phyloP scores from a whole-genome alignment of 2,113 vertebrate genomes.

The Protomyctophum bolini region DNA sequence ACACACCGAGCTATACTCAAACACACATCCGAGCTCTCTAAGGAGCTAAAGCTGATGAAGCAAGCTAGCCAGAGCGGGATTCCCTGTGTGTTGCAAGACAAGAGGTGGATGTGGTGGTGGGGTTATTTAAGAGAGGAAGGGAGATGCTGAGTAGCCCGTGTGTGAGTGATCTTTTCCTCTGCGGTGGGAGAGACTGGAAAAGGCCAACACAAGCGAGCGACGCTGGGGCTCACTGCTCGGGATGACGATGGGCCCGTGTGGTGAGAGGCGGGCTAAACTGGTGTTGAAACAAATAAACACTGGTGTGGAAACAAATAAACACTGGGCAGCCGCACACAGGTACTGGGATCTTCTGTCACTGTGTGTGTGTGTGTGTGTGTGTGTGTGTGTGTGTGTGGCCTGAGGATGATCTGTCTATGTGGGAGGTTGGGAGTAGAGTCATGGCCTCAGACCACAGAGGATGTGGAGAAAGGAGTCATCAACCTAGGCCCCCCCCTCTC shows the following conservation, averaged over 20 bases:
- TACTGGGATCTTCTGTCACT: slow-evolving; percentile 38
- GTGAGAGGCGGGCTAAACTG: slow-evolving; percentile 32
- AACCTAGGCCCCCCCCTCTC: background rate
- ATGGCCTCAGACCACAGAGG: slow-evolving; percentile 51
- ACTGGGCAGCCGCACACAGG: slow-evolving; percentile 22
- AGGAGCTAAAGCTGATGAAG: slow-evolving; percentile 9
- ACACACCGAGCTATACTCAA: slow-evolving; percentile 1
- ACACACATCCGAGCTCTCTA: slow-evolving; percentile 3
- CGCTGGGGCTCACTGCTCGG: slow-evolving; percentile 52
- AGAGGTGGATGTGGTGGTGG: slow-evolving; percentile 16
- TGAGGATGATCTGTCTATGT: slow-evolving; percentile 32
- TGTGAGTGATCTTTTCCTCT: slow-evolving; percentile 67
- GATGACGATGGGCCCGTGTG: slow-evolving; percentile 32
- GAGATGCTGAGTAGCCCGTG: slow-evolving; percentile 34
- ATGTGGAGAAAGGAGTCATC: slow-evolving; percentile 58
- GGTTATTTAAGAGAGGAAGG: slow-evolving; percentile 9
- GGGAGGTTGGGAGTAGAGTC: slow-evolving; percentile 51
- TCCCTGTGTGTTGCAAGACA: slow-evolving; percentile 21
- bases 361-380: slow-evolving; percentile 5
- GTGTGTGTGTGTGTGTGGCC: slow-evolving; percentile 45
- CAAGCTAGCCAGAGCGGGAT: slow-evolving; percentile 26
- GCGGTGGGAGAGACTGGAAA: slow-evolving; percentile 59
- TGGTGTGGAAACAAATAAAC: slow-evolving; percentile 57
- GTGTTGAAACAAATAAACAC: slow-evolving; percentile 56
- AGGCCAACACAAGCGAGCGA: slow-evolving; percentile 7